Base-by-base conservation (phyloP, 2,113 vertebrate species). In the Empidonax alnorum region DNA sequence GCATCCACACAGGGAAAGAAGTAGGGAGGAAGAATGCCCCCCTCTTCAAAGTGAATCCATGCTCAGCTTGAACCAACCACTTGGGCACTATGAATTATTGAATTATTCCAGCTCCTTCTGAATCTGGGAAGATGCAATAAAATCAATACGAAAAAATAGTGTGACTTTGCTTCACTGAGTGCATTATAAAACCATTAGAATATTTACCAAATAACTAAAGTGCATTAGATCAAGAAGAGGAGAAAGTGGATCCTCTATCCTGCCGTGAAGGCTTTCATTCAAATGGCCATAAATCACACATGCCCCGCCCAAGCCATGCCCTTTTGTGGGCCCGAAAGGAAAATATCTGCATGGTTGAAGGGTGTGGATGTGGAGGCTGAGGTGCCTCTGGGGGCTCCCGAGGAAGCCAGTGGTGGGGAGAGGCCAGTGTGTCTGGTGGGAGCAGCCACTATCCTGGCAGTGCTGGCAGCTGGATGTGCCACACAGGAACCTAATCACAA, bases 151-250 rank as follows among this genome's bases (percentile, higher is more conserved):
- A 87, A 93, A 93, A 94, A 95, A 95, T 61, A 87, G 89, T 91
- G 92, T 96, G 93, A 65, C 88, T 96, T 96, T 90, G 86, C 94
- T 96, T 78, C 58, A 11, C 91, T 95, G 47, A 96, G 95, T 95
- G 92, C 96, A 97, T 96, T 96, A 96, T 88, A 96, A 96, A 96
- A 76, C 95, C 96, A 97, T 95, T 97, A 97, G 94, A 95, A 95
- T 96, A 95, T 97, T 97, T 95, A 95, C 96, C 97, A 96, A 97
- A 96, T 90, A 96, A 96, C 93, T 88, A 23, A 94, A 96, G 95
- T 91, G 86, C 97, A 96, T 97, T 97, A 96, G 68, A 96, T 93
- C 91, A 81, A 82, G 88, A 76, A 72, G 50, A 79, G 63, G 18
- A 86, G 95, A 93, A 97, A 97, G 89, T 72, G 69, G 90, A 95